phyloP scores from a whole-genome alignment of 2,888 invertebrate species.

The Philopedon plagiatum region DNA sequence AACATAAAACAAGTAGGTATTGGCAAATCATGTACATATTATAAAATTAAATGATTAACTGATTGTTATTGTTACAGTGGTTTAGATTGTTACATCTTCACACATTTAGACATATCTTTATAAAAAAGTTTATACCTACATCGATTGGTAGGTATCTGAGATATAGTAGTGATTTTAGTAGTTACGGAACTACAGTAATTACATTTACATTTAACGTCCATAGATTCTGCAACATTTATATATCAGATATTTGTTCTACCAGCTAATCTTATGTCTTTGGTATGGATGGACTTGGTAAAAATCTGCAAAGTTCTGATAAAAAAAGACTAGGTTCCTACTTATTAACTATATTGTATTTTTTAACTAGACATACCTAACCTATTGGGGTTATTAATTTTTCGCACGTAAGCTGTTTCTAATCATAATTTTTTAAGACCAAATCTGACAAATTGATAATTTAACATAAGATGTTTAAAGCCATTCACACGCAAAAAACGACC shows the following conservation, averaged over 20 bases:
- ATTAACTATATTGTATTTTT: no score
- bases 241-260: background rate
- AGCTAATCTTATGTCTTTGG: conserved; percentile 17
- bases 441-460: no score
- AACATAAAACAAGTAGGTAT: background rate
- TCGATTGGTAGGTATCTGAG: background rate
- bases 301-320: conserved; percentile 1
- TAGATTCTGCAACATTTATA: conserved; percentile 30
- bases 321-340: no score
- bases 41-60: background rate
- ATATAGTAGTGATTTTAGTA: conserved; percentile 10
- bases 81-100: conserved; percentile 10
- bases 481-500: no score
- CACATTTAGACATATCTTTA: conserved; percentile 5
- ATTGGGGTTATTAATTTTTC: no score
- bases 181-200: conserved; percentile 1
- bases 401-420: no score
- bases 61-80: conserved; percentile 1
- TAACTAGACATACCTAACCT: no score
- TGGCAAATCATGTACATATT: background rate
- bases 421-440: no score
- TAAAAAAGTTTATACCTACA: conserved; percentile 7
- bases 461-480: no score
- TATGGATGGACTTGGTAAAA: conserved; percentile 4
- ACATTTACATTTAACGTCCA: conserved; percentile 29